phyloP scores from a whole-genome alignment of 2,888 invertebrate genomes.

The Vanessa cardui region DNA sequence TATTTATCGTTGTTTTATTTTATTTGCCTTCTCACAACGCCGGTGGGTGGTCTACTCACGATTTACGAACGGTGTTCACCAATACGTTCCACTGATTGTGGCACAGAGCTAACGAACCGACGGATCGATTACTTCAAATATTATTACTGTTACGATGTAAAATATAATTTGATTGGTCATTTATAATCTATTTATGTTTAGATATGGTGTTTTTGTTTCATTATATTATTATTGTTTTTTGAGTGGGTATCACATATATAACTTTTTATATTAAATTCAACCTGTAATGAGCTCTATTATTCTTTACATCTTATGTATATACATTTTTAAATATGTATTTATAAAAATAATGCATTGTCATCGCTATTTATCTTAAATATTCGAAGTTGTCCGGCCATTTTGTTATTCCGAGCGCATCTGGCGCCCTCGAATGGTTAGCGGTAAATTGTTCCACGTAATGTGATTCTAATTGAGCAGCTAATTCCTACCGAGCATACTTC shows the following conservation, averaged over 20 bases:
- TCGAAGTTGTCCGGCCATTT: constrained; percentile 58
- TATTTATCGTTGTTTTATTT: constrained; percentile 82
- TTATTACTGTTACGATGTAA: constrained; percentile 33
- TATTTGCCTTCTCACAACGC: constrained; percentile 77
- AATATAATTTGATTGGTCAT: constrained; percentile 37
- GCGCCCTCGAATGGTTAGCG: constrained; percentile 71
- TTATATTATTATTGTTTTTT: constrained; percentile 9
- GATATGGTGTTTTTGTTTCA: constrained; percentile 21
- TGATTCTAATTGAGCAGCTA: constrained; percentile 81
- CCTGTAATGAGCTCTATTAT: background rate
- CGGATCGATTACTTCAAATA: constrained; percentile 39
- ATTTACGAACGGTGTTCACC: constrained; percentile 73
- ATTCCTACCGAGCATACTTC: constrained; percentile 70
- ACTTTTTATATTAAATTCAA: background rate
- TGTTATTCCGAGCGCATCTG: constrained; percentile 64
- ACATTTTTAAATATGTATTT: background rate
- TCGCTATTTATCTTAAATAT: constrained; percentile 14
- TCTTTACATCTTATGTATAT: background rate
- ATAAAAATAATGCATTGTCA: background rate
- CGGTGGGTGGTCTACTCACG: constrained; percentile 81
- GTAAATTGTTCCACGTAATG: constrained; percentile 79
- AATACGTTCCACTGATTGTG: constrained; percentile 76
- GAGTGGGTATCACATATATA: background rate
- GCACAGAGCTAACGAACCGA: constrained; percentile 52
- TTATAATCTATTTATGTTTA: constrained; percentile 31